Conservation (phyloP, 2,113 vertebrate species). For the human (Homo sapiens) region GRCh38 chrX:100582001-100582500, state of each 20-base stretch:
- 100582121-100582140: slow-evolving; percentile 19
- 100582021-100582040: not conserved
- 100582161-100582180: slow-evolving; percentile 34
- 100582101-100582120: slow-evolving; percentile 21
- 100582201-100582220: not conserved
- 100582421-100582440: not conserved
- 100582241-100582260: not conserved
- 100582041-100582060: slow-evolving; percentile 18
- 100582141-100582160: not conserved
- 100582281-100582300: slow-evolving; percentile 1
- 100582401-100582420: not conserved
- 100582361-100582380: not conserved
- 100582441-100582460: not conserved
- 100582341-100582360: slow-evolving; percentile 19
- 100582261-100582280: not conserved
- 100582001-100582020: not conserved
- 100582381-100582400: not conserved
- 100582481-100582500: not conserved
- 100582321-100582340: not conserved
- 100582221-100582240: not conserved
- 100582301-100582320: not conserved
- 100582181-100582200: not conserved
- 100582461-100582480: not conserved
- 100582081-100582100: slow-evolving; percentile 9
- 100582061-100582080: slow-evolving; percentile 10